A percentile compares a stretch with the other conserved stretches of the same genome.
Evolutionary conservation across 2,888 invertebrate genomes (phyloP).

Genomic region (Dione juno): DNA sequence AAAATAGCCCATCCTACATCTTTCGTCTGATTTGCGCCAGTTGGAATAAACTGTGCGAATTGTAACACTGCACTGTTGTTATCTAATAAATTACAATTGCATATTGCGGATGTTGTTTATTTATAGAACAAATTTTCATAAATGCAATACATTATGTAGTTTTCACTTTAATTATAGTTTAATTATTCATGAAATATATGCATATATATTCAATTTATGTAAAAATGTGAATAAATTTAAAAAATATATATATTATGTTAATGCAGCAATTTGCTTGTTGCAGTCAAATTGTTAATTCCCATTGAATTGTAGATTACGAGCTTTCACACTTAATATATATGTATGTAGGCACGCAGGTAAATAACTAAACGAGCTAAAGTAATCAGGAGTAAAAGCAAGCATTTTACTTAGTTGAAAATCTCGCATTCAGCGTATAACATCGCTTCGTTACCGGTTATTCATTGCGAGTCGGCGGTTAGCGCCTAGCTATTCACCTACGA

Average conservation of each 20-base stretch:
- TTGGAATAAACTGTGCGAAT: conserved; percentile 14
- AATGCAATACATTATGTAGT: background rate
- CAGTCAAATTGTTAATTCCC: background rate
- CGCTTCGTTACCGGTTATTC: conserved; percentile 73
- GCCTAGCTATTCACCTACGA: conserved; percentile 63
- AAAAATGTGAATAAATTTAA: too few relatives aligned
- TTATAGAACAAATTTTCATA: background rate
- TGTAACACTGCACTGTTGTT: conserved; percentile 14
- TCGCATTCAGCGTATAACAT: conserved; percentile 60
- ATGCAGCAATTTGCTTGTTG: background rate
- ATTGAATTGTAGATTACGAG: conserved; percentile 4
- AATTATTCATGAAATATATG: too few relatives aligned
- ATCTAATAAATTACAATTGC: conserved; percentile 18
- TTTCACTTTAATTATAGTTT: background rate
- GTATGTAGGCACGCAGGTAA: conserved; percentile 23
- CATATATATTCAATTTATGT: too few relatives aligned
- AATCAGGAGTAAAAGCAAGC: conserved; percentile 46
- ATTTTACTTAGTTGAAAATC: conserved; percentile 57
- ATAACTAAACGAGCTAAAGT: conserved; percentile 43
- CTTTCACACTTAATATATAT: conserved; percentile 6
- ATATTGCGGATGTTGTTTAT: conserved; percentile 4
- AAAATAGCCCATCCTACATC: conserved; percentile 38
- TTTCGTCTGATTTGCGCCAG: conserved; percentile 20
- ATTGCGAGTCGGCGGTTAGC: conserved; percentile 61
- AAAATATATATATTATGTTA: too few relatives aligned